Base-by-base conservation (phyloP, 2,797 vertebrate species). In the Setipinna tenuifilis region DNA sequence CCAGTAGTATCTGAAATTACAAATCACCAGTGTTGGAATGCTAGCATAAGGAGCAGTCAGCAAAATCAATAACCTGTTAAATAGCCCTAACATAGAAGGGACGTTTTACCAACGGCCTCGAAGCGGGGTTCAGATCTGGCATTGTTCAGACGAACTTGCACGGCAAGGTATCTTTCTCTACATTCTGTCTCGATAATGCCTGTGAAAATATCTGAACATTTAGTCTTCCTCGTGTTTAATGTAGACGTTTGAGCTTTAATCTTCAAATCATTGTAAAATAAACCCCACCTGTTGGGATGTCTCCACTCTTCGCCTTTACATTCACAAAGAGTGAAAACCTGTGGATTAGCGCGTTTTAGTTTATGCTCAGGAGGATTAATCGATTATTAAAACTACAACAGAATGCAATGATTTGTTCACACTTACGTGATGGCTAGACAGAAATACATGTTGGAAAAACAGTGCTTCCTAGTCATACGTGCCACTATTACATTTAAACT, bases 31-130 rank as follows among this genome's bases (percentile, higher is more conserved):
- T 41, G 12, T 44, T 31, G 35, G 17, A 25, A n/a, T 14, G 21
- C 23, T 17, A 0, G 0, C 19, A 12, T 12, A 75, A 54, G 50
- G 0, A 54, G 50, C 9, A 7, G 50, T 3, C 2, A 16, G 35
- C 35, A 17, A n/a, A 3, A n/a, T 0, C 19, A 21, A 0, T 0
- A 0, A 14, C 10, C 10, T 35, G 17, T 35, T 0, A n/a, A 19
- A 31, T 16, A 41, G 41, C 21, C n/a, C n/a, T n/a, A n/a, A 23
- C 19, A 28, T 19, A 5, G 17, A 6, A 25, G 3, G 46, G 7
- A 2, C 1, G 58, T 35, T 92, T 68, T 82, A 94, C 94, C 93
- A 0, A 93, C 86, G 11, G 93, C 94, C 54, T 95, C 91, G 90
- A 95, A 94, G n/a, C 0, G 82, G 84, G 87, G 85, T 0, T 91